Conservation (phyloP, 2,888 invertebrate species). For the Cybosia mesomella region DNA sequence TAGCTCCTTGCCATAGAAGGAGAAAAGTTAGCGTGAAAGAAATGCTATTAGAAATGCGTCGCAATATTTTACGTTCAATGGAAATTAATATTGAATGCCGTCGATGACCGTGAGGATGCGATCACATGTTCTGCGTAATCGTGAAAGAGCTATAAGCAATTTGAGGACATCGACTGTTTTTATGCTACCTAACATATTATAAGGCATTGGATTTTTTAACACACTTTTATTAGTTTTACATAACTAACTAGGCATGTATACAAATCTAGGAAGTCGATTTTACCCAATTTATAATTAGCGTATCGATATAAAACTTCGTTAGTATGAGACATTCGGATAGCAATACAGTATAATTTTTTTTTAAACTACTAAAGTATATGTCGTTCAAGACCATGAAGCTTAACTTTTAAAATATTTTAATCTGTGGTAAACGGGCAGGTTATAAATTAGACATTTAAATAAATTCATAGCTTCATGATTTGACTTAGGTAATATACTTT, state of each 20-base stretch:
- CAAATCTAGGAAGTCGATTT: not conserved
- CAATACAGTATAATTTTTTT: not conserved
- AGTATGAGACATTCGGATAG: not conserved
- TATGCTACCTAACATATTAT: not conserved
- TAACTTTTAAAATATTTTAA: not conserved
- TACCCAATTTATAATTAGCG: not conserved
- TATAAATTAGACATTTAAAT: not conserved
- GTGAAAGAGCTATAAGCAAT: not conserved
- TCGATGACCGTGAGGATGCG: not conserved
- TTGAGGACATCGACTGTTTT: not conserved
- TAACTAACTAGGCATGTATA: not conserved
- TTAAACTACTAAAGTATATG: too few relatives aligned
- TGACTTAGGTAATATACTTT: not conserved
- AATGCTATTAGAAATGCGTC: conserved; percentile 33
- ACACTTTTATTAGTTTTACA: not conserved
- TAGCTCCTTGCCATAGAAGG: conserved; percentile 46
- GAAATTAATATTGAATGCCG: conserved; percentile 14
- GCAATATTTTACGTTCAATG: conserved; percentile 29
- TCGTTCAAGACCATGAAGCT: not conserved
- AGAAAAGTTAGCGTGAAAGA: conserved; percentile 34
- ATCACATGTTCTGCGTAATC: not conserved
- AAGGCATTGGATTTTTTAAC: not conserved
- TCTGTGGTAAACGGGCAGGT: not conserved
- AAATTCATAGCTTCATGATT: not conserved
- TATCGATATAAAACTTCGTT: not conserved